phyloP scores from a whole-genome alignment of 2,113 vertebrate genomes.

The Fregata magnificens region DNA sequence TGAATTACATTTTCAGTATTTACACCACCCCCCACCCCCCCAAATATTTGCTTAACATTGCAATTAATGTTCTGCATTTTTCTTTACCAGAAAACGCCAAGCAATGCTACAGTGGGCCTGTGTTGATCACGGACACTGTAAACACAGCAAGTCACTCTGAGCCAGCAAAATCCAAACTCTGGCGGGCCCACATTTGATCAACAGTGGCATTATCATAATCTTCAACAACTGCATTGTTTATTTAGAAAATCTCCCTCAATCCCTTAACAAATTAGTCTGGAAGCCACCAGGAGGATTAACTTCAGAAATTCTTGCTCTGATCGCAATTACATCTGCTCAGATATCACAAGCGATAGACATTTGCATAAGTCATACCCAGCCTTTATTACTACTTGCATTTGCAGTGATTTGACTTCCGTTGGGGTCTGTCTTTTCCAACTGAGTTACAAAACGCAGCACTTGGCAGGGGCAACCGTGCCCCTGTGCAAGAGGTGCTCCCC shows the following conservation, averaged over 20 bases:
- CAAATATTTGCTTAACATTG: background rate
- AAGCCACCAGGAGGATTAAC: constrained; percentile 31
- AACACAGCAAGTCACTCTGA: background rate
- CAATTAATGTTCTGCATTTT: background rate
- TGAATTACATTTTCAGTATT: background rate
- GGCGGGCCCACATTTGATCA: background rate
- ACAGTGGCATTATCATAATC: constrained; percentile 48
- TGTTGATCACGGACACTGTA: background rate
- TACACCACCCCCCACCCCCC: background rate
- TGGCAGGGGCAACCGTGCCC: background rate
- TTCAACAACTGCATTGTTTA: constrained; percentile 57
- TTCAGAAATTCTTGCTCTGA: constrained; percentile 35
- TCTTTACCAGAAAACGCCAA: background rate
- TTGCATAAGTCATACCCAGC: background rate
- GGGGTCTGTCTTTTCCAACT: background rate
- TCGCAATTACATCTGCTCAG: background rate
- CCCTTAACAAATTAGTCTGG: constrained; percentile 63
- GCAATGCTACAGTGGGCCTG: background rate
- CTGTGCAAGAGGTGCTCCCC: rapidly evolving
- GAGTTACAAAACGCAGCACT: background rate
- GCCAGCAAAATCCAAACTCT: background rate
- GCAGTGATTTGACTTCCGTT: background rate
- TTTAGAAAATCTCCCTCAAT: constrained; percentile 60
- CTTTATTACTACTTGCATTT: background rate
- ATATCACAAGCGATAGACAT: background rate